Evolutionary conservation across 2,797 vertebrate species (phyloP).

Genomic region (Trematomus bernacchii): DNA sequence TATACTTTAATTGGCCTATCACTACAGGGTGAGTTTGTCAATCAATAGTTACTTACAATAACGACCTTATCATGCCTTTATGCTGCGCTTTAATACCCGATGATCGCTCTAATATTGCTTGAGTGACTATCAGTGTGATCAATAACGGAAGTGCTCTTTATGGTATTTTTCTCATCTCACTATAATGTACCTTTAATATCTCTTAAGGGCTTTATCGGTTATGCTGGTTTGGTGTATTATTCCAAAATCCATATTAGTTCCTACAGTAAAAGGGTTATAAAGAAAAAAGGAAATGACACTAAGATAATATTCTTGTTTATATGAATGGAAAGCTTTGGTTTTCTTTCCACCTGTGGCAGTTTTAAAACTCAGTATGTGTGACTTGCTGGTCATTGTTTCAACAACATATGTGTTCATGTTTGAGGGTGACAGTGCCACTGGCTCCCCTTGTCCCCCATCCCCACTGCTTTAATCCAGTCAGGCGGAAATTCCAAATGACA

Average conservation of each 20-base stretch:
- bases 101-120: slow-evolving; percentile 26
- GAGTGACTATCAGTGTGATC: slow-evolving; percentile 38
- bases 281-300: background rate
- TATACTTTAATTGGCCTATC: slow-evolving; percentile 11
- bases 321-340: background rate
- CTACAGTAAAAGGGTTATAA: background rate
- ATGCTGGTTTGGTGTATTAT: background rate
- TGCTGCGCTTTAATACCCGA: slow-evolving; percentile 32
- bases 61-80: slow-evolving; percentile 26
- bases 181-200: slow-evolving; percentile 7
- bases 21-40: slow-evolving; percentile 16
- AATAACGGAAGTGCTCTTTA: slow-evolving; percentile 5
- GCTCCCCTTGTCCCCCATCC: slow-evolving; percentile 25
- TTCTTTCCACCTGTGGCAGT: slow-evolving; percentile 32
- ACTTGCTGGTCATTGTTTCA: background rate
- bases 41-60: slow-evolving; percentile 39
- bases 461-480: slow-evolving; percentile 55
- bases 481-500: slow-evolving; percentile 74
- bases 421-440: slow-evolving; percentile 21
- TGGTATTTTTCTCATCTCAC: slow-evolving; percentile 1
- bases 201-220: background rate
- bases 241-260: no score
- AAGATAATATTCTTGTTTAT: background rate
- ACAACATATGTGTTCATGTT: slow-evolving; percentile 11
- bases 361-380: slow-evolving; percentile 20